Evolutionary conservation across 2,888 invertebrate species (phyloP).

Genomic region (Tenthredo livida): DNA sequence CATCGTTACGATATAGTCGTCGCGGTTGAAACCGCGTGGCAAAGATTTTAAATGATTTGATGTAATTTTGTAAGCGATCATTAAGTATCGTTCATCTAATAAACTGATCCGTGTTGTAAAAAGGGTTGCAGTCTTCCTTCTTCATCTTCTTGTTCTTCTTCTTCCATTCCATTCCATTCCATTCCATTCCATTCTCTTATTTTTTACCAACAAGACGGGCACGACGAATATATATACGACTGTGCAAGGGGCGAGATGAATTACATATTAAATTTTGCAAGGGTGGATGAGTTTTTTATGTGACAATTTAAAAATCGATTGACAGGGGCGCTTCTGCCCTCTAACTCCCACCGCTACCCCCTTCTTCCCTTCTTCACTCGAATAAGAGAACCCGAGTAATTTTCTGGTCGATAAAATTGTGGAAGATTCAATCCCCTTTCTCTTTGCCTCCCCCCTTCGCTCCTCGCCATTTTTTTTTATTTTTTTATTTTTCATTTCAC

Average conservation of each 20-base stretch:
- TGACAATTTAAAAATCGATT: constrained; percentile 48
- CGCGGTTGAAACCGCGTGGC: background rate
- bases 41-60: constrained; percentile 24
- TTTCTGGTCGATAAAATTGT: constrained; percentile 47
- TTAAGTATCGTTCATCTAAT: constrained; percentile 13
- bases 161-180: background rate
- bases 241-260: background rate
- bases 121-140: constrained; percentile 24
- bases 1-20: background rate
- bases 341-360: background rate
- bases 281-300: constrained; percentile 43
- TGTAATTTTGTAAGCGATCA: background rate
- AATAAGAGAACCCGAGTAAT: constrained; percentile 30
- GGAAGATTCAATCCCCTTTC: constrained; percentile 23
- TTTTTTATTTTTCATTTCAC: constrained; percentile 31
- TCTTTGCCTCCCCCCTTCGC: constrained; percentile 8
- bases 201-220: background rate
- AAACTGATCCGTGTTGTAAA: background rate
- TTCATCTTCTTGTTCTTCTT: background rate
- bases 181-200: background rate
- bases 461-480: constrained; percentile 21
- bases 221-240: background rate
- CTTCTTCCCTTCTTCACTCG: background rate
- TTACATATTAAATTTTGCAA: constrained; percentile 32
- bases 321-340: background rate